These are phyloP conservation scores for Lontra canadensis DNA, from an alignment of 2,113 vertebrate genomes.

Conservation along the genomic window DNA sequence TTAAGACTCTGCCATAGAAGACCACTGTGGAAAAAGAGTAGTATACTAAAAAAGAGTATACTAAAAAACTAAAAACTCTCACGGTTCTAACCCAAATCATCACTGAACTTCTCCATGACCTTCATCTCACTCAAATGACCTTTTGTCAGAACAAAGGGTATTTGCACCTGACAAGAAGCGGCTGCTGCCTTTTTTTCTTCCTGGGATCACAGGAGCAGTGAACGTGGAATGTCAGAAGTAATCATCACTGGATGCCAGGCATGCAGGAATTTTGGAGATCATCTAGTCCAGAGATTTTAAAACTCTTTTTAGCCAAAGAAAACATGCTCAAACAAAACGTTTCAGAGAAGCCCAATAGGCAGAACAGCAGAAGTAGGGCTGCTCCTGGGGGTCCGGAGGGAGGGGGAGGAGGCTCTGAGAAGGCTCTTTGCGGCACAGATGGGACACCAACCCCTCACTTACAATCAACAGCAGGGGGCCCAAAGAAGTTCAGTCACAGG, in stretches of 20 bases:
- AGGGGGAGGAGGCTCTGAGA: not conserved
- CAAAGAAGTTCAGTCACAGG: accelerated
- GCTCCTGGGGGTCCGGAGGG: not conserved
- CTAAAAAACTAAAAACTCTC: not conserved
- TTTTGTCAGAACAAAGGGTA: not conserved
- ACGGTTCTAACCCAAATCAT: not conserved
- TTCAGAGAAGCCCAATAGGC: not conserved
- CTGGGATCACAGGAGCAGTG: not conserved
- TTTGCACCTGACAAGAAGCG: not conserved
- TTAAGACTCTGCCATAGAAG: not conserved
- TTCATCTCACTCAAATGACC: not conserved
- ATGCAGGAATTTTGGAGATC: not conserved
- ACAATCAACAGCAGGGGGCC: not conserved
- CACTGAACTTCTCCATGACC: not conserved
- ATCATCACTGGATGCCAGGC: not conserved
- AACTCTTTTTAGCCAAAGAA: not conserved
- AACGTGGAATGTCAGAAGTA: not conserved
- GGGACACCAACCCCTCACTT: not conserved
- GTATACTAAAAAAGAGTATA: too few species aligned
- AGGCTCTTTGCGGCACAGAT: not conserved
- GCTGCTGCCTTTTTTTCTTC: not conserved
- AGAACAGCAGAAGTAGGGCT: not conserved
- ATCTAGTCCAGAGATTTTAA: not conserved
- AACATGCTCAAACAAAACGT: not conserved
- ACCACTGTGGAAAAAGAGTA: not conserved